Evolutionary conservation across 1,140 invertebrate species (phyloP).

Genomic region (Bombus pascuorum): DNA sequence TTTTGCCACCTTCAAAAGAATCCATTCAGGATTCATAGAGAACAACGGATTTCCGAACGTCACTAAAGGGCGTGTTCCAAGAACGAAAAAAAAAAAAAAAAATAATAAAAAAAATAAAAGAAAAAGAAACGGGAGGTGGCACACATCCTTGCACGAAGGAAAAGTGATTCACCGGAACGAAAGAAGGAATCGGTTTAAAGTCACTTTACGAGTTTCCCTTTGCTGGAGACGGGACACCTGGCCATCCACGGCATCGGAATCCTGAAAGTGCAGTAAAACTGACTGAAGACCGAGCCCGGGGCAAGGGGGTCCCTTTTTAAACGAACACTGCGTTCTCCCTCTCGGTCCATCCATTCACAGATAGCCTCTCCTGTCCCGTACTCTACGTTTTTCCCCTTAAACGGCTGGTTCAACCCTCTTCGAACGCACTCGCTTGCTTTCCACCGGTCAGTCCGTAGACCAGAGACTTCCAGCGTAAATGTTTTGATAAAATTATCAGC

Average conservation of each 20-base stretch:
- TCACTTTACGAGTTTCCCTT: slow-evolving; percentile 75
- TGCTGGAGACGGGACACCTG: slow-evolving; percentile 74
- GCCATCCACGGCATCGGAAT: slow-evolving; percentile 70
- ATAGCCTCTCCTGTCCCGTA: slow-evolving; percentile 28
- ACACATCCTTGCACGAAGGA: slow-evolving; percentile 5
- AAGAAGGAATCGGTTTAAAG: slow-evolving; percentile 69
- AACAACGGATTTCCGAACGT: background rate
- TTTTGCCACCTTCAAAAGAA: background rate
- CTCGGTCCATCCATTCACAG: slow-evolving; percentile 67
- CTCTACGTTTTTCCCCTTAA: slow-evolving; percentile 28
- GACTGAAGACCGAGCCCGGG: slow-evolving; percentile 66
- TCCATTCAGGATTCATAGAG: slow-evolving; percentile 16
- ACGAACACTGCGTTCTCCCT: slow-evolving; percentile 33
- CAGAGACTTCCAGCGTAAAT: background rate
- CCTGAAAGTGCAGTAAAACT: slow-evolving; percentile 76
- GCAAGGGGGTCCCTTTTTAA: slow-evolving; percentile 62
- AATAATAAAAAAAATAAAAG: too few relatives aligned
- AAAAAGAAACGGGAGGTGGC: too few relatives aligned
- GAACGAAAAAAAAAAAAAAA: background rate
- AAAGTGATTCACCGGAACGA: slow-evolving; percentile 58
- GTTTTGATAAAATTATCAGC: background rate
- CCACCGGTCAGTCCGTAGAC: background rate
- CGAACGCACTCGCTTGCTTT: slow-evolving; percentile 41
- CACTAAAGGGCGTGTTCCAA: background rate
- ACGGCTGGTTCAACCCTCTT: slow-evolving; percentile 46